phyloP scores from a whole-genome alignment of 2,888 invertebrate species.

The Herminia tarsipennalis region DNA sequence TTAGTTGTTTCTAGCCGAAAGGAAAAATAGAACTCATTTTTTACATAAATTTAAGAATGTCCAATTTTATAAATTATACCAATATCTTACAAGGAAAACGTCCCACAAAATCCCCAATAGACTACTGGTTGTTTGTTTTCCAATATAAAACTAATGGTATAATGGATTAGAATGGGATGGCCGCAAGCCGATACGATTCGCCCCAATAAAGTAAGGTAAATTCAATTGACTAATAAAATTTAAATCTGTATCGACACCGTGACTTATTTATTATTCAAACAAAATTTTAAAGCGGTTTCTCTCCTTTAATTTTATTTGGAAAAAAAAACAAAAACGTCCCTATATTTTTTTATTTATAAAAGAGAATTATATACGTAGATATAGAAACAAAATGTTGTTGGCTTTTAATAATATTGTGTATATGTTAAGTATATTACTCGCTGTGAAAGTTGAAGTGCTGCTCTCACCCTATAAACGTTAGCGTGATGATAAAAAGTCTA shows the following conservation, averaged over 20 bases:
- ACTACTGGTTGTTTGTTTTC: slow-evolving; percentile 18
- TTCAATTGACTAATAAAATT: slow-evolving; percentile 36
- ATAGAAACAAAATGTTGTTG: too few species aligned
- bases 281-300: slow-evolving; percentile 4
- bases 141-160: slow-evolving; percentile 29
- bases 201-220: slow-evolving; percentile 27
- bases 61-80: background rate
- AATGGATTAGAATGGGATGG: slow-evolving; percentile 31
- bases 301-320: background rate
- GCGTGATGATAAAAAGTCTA: too few species aligned
- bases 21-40: too few species aligned
- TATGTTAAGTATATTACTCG: too few species aligned
- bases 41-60: too few species aligned
- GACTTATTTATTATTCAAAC: slow-evolving; percentile 20
- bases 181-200: slow-evolving; percentile 14
- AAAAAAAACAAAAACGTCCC: background rate
- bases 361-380: too few species aligned
- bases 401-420: too few species aligned
- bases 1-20: too few species aligned
- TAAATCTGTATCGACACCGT: slow-evolving; percentile 23
- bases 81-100: slow-evolving; percentile 13
- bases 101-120: slow-evolving; percentile 11
- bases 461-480: too few species aligned
- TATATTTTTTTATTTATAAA: too few species aligned
- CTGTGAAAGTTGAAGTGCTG: too few species aligned